A percentile compares a stretch with the other conserved stretches of the same genome.
Evolutionary conservation across 2,113 vertebrate species (phyloP).

Genomic region (Poeciliopsis retropinna): DNA sequence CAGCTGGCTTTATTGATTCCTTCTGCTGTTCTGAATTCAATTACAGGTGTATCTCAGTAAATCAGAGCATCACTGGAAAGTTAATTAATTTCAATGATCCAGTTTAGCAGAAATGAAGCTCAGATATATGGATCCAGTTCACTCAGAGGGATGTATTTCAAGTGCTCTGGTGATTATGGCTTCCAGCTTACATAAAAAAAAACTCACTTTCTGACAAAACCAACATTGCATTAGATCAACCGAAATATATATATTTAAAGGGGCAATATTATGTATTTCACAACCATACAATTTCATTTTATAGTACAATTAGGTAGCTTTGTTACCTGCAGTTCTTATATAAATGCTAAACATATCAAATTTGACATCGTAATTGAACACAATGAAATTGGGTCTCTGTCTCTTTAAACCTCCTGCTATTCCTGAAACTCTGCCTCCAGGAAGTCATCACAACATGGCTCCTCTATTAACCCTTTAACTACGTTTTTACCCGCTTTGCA

Average conservation of each 20-base stretch:
- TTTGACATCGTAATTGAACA: too few relatives aligned
- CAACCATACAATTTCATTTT: too few relatives aligned
- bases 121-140: neutral
- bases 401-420: too few relatives aligned
- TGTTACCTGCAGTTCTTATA: too few relatives aligned
- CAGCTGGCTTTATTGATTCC: conserved; percentile 41
- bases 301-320: too few relatives aligned
- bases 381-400: too few relatives aligned
- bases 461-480: too few relatives aligned
- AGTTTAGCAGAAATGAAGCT: neutral
- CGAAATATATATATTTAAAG: neutral
- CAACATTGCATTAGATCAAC: neutral
- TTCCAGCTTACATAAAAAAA: neutral
- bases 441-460: too few relatives aligned
- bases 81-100: neutral
- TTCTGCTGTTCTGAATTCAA: conserved; percentile 45
- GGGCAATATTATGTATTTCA: too few relatives aligned
- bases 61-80: neutral
- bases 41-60: conserved; percentile 2
- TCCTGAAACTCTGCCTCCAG: too few relatives aligned
- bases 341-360: too few relatives aligned
- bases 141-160: neutral
- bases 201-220: neutral
- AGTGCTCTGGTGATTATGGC: neutral
- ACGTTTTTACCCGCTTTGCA: too few relatives aligned